Evolutionary conservation across 2,113 vertebrate species (phyloP).

Genomic region (Bufo bufo): DNA sequence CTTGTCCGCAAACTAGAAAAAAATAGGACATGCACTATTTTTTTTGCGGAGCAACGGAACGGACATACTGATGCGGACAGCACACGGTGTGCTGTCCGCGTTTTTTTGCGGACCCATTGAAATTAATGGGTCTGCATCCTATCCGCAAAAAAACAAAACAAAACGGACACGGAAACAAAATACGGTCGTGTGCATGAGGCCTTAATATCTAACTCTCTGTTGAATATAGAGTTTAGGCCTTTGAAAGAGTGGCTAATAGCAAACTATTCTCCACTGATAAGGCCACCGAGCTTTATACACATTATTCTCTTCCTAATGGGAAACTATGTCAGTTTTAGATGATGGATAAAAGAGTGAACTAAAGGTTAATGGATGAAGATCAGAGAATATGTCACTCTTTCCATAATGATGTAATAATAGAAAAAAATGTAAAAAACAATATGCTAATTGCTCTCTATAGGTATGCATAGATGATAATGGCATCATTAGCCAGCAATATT

Average conservation of each 20-base stretch:
- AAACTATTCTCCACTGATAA: background rate
- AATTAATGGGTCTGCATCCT: too few relatives aligned
- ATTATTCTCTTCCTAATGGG: background rate
- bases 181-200: too few relatives aligned
- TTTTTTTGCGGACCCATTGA: too few relatives aligned
- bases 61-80: too few relatives aligned
- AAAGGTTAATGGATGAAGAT: constrained; percentile 39
- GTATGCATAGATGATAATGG: background rate
- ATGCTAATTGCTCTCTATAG: background rate
- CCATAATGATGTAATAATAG: background rate
- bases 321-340: constrained; percentile 1
- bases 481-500: background rate
- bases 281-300: constrained; percentile 11
- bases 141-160: too few relatives aligned
- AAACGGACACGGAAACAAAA: too few relatives aligned
- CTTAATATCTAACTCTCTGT: background rate
- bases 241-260: background rate
- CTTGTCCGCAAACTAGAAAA: too few relatives aligned
- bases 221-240: background rate
- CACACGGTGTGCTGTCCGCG: too few relatives aligned
- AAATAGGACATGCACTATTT: too few relatives aligned
- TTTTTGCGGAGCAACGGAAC: too few relatives aligned
- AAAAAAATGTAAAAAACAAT: background rate
- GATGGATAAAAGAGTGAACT: background rate
- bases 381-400: background rate